Conservation (phyloP, 2,888 invertebrate species). For the Amiota mariae region DNA sequence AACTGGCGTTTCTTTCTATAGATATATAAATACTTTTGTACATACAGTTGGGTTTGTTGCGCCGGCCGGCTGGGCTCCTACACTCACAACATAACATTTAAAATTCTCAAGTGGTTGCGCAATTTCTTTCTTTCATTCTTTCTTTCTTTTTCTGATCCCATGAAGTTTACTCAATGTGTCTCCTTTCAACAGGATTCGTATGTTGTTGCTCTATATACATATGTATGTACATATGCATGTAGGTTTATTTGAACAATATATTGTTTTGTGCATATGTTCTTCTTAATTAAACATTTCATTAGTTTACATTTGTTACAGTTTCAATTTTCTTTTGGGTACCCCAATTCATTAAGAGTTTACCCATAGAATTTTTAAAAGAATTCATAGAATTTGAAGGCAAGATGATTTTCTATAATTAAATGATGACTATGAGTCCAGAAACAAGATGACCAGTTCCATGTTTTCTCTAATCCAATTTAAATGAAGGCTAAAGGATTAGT, state of each 20-base stretch:
- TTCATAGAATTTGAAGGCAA: neutral
- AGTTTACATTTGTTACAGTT: constrained; percentile 5
- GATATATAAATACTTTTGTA: neutral
- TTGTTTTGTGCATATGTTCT: constrained; percentile 18
- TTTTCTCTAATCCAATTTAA: neutral
- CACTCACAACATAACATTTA: neutral
- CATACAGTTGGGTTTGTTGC: neutral
- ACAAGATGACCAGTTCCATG: neutral
- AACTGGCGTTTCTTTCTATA: neutral
- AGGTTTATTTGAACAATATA: neutral
- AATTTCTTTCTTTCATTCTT: constrained; percentile 20
- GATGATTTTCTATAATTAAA: neutral
- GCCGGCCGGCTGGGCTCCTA: neutral
- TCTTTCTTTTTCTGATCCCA: neutral
- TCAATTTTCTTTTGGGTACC: too few species aligned
- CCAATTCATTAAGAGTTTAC: too few species aligned
- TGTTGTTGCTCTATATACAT: neutral
- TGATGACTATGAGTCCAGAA: neutral
- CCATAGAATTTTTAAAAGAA: too few species aligned
- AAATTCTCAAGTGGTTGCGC: constrained; percentile 24
- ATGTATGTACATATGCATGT: neutral
- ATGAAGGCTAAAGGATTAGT: neutral
- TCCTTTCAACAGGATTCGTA: neutral
- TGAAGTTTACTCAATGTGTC: neutral
- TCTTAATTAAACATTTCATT: constrained; percentile 17